Evolutionary conservation across 2,113 vertebrate species (phyloP).

Genomic region (Aplodontia rufa): DNA sequence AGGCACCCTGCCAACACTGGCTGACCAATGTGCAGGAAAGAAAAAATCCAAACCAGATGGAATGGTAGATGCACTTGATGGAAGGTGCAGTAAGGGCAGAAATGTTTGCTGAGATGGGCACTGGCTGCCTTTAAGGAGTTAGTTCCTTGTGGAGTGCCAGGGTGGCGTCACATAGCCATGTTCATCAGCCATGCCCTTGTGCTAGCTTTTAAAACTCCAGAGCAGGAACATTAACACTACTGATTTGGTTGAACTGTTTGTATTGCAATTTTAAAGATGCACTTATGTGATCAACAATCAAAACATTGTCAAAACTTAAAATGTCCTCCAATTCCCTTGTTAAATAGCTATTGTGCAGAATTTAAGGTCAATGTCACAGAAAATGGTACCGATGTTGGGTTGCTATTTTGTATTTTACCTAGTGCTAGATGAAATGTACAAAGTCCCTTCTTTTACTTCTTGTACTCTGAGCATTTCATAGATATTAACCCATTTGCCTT

Average conservation of each 20-base stretch:
- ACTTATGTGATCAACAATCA: background rate
- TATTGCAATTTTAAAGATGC: constrained; percentile 15
- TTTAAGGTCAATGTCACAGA: background rate
- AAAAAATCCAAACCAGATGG: background rate
- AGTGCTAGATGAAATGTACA: background rate
- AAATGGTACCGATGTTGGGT: background rate
- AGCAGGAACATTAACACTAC: background rate
- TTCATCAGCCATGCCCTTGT: background rate
- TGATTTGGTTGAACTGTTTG: background rate
- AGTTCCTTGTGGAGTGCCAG: background rate
- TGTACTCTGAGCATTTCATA: background rate
- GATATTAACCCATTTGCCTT: background rate
- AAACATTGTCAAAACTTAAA: background rate
- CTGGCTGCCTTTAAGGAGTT: background rate
- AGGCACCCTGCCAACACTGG: background rate
- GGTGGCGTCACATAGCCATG: background rate
- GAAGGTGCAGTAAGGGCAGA: background rate
- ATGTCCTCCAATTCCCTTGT: background rate
- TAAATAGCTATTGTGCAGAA: background rate
- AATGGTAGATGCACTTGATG: background rate
- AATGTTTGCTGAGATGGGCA: background rate
- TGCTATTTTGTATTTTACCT: background rate
- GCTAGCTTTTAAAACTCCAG: background rate
- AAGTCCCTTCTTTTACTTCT: background rate
- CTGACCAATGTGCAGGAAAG: background rate